Evolutionary conservation across 1,140 invertebrate genomes (phyloP).

Genomic region (Micrasema minimum): DNA sequence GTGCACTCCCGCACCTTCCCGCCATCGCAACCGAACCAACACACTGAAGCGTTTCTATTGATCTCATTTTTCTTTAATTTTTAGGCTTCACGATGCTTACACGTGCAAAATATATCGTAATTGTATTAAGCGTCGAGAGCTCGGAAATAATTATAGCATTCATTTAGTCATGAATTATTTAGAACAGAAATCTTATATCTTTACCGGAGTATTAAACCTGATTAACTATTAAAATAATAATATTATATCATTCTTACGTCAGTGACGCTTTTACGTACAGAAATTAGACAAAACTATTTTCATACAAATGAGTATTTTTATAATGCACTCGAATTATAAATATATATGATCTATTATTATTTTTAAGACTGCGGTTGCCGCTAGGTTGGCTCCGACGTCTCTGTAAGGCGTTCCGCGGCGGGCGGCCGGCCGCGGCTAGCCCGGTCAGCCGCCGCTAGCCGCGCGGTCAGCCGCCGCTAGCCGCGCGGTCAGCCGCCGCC

Average conservation of each 20-base stretch:
- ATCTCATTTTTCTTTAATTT: conserved; percentile 48
- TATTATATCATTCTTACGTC: conserved; percentile 14
- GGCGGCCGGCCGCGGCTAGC: too few relatives aligned
- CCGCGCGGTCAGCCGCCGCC: too few relatives aligned
- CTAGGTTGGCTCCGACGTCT: too few relatives aligned
- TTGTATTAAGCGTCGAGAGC: conserved; percentile 25
- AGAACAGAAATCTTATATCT: conserved; percentile 4
- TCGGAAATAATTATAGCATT: conserved; percentile 12
- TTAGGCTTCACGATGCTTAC: conserved; percentile 31
- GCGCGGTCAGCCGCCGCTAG: too few relatives aligned
- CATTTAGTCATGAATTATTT: conserved; percentile 16
- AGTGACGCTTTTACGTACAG: conserved; percentile 8
- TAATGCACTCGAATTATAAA: conserved; percentile 28
- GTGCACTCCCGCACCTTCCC: background rate
- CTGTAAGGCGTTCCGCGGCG: conserved; percentile 6
- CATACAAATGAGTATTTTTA: conserved; percentile 37
- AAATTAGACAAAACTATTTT: conserved; percentile 20
- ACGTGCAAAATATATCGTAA: conserved; percentile 17
- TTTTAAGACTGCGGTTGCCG: too few relatives aligned
- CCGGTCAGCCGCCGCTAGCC: too few relatives aligned
- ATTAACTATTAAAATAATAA: conserved; percentile 4
- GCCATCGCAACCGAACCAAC: background rate
- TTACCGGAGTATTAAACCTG: background rate
- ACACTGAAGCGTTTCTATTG: conserved; percentile 45
- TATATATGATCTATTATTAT: conserved; percentile 1